Evolutionary conservation across 1,140 invertebrate genomes (phyloP), one percentile per base, ranked within the genome.

Genomic region (Helicorthomorpha holstii): DNA sequence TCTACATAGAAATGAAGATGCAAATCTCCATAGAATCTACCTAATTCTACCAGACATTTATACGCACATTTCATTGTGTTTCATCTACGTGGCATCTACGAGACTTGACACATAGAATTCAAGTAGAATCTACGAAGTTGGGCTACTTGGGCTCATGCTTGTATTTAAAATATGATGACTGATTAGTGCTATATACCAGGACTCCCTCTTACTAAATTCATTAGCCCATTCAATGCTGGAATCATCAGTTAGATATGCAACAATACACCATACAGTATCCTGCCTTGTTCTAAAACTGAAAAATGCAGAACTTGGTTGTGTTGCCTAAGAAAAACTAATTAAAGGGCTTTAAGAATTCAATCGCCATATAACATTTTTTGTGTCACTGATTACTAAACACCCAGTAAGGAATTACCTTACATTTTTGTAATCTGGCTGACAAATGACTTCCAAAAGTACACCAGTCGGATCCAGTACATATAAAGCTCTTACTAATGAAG

Each of bases 191-290:
- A 45, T 41, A 52, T 48, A 70, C 69, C 63, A 51, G 82, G 81
- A 70, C 64, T 83, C 78, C 22, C 81, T 83, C 63, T 84, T 82
- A 3, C 82, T 79, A 34, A 96, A 68, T 68, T 97, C 93, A 61
- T 94, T 88, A 3, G 87, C 82, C 47, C 96, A 70, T 63, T 95
- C 91, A 62, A 81, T 88, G 41, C 84, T 82, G 1, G 85, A 85
- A 63, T 95, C 90, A 66, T 96, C 92, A 2, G 88, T 87, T 22
- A 98, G 71, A 61, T 84, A 90, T 49, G 82, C 88, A 0, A 97
- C 85, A 14, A 97, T 93, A 64, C 90, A 92, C 43, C 91, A 75
- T 0, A 97, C 89, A 25, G 92, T 97, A 67, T 97, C 92, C 59
- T 91, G 87, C 52, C 92, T 73, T 48, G 50, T 51, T 23, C 50